Base-by-base conservation (phyloP, 2,888 invertebrate species). In the Tenthredo livida region DNA sequence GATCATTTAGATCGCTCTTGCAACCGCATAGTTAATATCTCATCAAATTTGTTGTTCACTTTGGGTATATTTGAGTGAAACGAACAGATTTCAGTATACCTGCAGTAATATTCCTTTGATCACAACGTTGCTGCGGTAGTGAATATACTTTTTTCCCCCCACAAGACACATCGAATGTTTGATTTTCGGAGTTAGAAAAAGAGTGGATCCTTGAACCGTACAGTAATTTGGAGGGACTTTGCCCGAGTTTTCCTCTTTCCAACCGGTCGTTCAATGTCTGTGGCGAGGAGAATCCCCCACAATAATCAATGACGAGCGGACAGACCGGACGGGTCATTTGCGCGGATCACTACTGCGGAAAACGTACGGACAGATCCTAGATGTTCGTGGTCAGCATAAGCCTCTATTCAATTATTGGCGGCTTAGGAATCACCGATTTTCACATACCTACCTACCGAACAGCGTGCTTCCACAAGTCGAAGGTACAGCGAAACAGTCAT, bases 401-500 rank as follows among this genome's bases (percentile, higher is more conserved):
- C 58, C 25, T 37, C 61, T 37, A 78, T 78, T 78, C 61, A 58
- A 78, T 78, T 78, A 78, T 78, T 61, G 21, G 37, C 37, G 58
- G 37, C 40, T 78, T 78, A 37, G 78, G 37, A 78, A 78, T 50
- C 12, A 50, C 54, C 75, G 50, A 77, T 77, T 50, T 50, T 47
- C 73, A 73, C 73, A 73, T 43, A 73, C 40, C 73, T 40, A 17
- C 6, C 17, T n/a, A 54, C 54, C 1, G 54, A 54, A 54, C 54
- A 67, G 33, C 33, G 67, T 33, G 33, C 17, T 33, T 67, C 2
- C 33, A 67, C 1, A 3, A 17, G 17, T 67, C 67, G 25, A 12
- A 10, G 21, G 61, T 10, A 61, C 4, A 21, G 9, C 58, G 21
- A 58, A n/a, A 58, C 58, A 58, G 58, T 58, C n/a, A n/a, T 21